Conservation (phyloP, 2,113 vertebrate species). For the Dermatemys mawii region DNA sequence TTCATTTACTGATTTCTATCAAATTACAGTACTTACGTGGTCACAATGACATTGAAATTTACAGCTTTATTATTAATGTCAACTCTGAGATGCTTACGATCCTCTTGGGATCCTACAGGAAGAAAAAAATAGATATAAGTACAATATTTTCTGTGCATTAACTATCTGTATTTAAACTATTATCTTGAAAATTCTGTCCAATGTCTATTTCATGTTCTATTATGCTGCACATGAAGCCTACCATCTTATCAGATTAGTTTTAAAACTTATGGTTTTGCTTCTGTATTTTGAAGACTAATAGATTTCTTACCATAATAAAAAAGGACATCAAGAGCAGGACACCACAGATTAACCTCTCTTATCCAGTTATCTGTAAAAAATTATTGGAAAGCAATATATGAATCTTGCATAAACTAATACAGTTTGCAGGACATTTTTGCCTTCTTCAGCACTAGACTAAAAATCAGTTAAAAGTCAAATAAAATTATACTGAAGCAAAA, state of each 20-base stretch:
- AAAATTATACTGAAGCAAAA: not conserved
- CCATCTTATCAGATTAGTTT: fast-evolving
- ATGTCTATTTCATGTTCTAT: not conserved
- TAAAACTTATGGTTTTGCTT: not conserved
- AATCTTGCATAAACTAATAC: not conserved
- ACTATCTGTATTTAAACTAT: not conserved
- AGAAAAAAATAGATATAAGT: not conserved
- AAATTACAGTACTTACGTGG: constrained; percentile 88
- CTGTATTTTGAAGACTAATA: not conserved
- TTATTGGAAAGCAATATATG: not conserved
- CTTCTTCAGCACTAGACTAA: not conserved
- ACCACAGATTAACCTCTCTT: constrained; percentile 93
- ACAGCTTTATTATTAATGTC: constrained; percentile 85
- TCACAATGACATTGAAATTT: constrained; percentile 92
- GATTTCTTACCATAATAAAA: constrained; percentile 90
- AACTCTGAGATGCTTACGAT: constrained; percentile 87
- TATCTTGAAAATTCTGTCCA: not conserved
- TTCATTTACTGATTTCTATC: not conserved
- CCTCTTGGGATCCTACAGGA: constrained; percentile 88
- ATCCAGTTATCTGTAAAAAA: constrained; percentile 93
- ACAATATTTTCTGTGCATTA: not conserved
- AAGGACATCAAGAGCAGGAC: constrained; percentile 89
- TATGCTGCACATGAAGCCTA: not conserved
- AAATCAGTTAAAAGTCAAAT: not conserved
- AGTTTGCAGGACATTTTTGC: not conserved